phyloP scores from a whole-genome alignment of 2,113 vertebrate genomes.

The Heterochromis multidens region DNA sequence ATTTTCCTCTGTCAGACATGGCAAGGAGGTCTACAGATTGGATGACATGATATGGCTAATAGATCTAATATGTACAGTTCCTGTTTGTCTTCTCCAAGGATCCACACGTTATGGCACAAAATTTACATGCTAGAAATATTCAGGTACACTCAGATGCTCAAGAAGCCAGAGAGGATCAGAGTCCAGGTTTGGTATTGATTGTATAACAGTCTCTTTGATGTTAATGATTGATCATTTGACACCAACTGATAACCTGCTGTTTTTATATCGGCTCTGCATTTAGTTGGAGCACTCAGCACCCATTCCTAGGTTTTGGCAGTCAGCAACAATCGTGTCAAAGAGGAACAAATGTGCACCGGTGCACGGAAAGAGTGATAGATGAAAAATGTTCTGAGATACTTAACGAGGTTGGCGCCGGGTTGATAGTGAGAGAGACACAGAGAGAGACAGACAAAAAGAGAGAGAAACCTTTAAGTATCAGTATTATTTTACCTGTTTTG shows the following conservation, averaged over 20 bases:
- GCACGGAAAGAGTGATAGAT: not conserved
- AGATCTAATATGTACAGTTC: slow-evolving; percentile 66
- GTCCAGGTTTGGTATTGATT: slow-evolving; percentile 1
- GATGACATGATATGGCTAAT: slow-evolving; percentile 72
- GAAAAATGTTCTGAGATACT: not conserved
- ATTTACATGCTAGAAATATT: not conserved
- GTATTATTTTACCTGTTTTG: not conserved
- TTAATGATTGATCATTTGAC: not conserved
- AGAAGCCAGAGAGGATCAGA: not conserved
- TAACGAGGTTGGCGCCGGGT: slow-evolving; percentile 57
- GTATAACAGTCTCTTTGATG: slow-evolving; percentile 22
- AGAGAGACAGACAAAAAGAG: not conserved
- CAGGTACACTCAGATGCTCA: not conserved
- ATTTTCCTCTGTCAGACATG: slow-evolving; percentile 74
- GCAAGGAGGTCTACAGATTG: slow-evolving; percentile 71
- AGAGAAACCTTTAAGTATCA: not conserved
- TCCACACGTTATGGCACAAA: not conserved
- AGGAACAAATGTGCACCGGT: not conserved
- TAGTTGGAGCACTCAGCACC: slow-evolving; percentile 29
- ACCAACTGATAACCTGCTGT: not conserved
- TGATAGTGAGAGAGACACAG: not conserved
- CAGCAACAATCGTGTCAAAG: not conserved
- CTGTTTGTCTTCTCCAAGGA: slow-evolving; percentile 58
- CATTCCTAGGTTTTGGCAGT: slow-evolving; percentile 61
- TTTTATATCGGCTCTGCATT: slow-evolving; percentile 40